Evolutionary conservation across 2,888 invertebrate species (phyloP), one percentile per base, ranked within the genome.

Genomic region (Noctuana brunneofusca): DNA sequence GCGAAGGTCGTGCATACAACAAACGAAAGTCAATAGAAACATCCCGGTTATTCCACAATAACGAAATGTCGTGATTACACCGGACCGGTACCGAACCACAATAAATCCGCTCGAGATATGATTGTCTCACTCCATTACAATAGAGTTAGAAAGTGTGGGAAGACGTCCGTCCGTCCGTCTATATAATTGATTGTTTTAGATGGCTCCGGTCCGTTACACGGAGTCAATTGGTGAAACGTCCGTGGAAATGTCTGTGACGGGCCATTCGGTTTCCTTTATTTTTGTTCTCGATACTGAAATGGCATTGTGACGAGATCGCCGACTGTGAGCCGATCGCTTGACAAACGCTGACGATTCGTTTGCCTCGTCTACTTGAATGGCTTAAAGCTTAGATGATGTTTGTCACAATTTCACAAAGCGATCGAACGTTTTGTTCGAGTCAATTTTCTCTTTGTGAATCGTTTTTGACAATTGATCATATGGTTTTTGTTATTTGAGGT

Each of bases 61-160:
- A 69, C 22, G 12, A 70, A 71, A 71, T 68, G 69, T 79, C 79
- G 78, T 77, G 82, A 79, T 83, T 78, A 74, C 77, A 64, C 65
- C 68, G 74, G 67, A 65, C 38, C 50, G 35, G 22, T 48, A 38
- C 24, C 68, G 67, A 66, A 67, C 55, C 63, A 46, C 66, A 70
- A 66, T 68, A 67, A 68, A 69, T 70, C 69, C 59, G 69, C 69
- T 72, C 69, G 74, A 79, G 80, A 80, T 81, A 79, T 79, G 75
- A 86, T 87, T 87, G 88, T 86, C 81, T 86, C 80, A 71, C 75
- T 83, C 74, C 70, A 64, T 67, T 75, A 89, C 87, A 89, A 89
- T 86, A 74, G 79, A 75, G 81, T 78, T 89, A 81, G 90, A 90
- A 90, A 90, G 90, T 90, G 88, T 89, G 90, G 82, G 90, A 89